A percentile compares a stretch with the other conserved stretches of the same genome.
Evolutionary conservation across 1,140 invertebrate species (phyloP).

Genomic region (Papilio dardanus): DNA sequence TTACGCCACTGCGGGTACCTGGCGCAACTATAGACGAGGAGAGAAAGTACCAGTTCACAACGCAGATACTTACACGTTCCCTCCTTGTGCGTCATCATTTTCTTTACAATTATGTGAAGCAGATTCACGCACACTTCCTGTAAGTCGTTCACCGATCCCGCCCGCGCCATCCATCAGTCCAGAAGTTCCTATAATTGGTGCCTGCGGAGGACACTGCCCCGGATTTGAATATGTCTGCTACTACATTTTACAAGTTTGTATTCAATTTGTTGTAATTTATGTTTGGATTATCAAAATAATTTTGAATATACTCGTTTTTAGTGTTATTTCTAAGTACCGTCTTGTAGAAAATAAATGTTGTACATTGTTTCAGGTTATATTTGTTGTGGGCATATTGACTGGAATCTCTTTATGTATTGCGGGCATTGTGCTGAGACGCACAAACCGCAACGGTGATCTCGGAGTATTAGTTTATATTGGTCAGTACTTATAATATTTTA

Average conservation of each 20-base stretch:
- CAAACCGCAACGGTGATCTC: slow-evolving; percentile 83
- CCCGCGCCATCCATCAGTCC: slow-evolving; percentile 69
- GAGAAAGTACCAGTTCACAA: slow-evolving; percentile 53
- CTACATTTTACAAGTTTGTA: slow-evolving; percentile 84
- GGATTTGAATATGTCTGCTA: slow-evolving; percentile 87
- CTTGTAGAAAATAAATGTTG: not conserved
- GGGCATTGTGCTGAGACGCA: slow-evolving; percentile 83
- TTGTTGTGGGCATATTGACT: slow-evolving; percentile 84
- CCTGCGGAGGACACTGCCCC: slow-evolving; percentile 85
- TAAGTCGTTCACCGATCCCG: slow-evolving; percentile 59
- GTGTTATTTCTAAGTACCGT: too few relatives aligned
- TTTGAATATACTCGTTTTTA: not conserved
- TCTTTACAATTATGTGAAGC: slow-evolving; percentile 68
- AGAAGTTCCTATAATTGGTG: slow-evolving; percentile 82
- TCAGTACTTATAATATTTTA: slow-evolving; percentile 47
- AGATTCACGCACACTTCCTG: slow-evolving; percentile 51
- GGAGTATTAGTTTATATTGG: slow-evolving; percentile 85
- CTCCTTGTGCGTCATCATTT: slow-evolving; percentile 72
- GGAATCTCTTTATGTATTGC: slow-evolving; percentile 85
- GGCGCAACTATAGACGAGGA: slow-evolving; percentile 63
- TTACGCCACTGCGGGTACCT: slow-evolving; percentile 61
- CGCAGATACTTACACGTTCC: slow-evolving; percentile 64
- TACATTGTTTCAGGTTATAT: slow-evolving; percentile 81
- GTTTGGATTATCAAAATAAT: not conserved
- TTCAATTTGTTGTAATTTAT: slow-evolving; percentile 16